Evolutionary conservation across 2,888 invertebrate species (phyloP).

Genomic region (Orthonychiurus folsomi): DNA sequence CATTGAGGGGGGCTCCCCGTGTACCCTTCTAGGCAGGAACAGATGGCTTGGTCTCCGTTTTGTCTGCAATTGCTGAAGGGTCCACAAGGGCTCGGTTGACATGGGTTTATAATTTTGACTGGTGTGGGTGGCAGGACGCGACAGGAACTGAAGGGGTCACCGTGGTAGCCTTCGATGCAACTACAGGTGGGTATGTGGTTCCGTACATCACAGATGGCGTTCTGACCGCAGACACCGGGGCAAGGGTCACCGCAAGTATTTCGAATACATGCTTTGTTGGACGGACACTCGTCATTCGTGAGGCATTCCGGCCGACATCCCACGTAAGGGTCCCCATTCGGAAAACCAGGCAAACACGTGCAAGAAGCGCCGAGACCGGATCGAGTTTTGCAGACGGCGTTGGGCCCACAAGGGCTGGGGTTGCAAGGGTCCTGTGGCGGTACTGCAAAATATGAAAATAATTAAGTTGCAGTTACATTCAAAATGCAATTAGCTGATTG

Average conservation of each 20-base stretch:
- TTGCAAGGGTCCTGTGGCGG: constrained; percentile 47
- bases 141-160: constrained; percentile 62
- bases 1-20: constrained; percentile 42
- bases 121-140: constrained; percentile 51
- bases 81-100: constrained; percentile 55
- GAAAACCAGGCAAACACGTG: constrained; percentile 54
- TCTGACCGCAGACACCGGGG: constrained; percentile 28
- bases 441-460: constrained; percentile 20
- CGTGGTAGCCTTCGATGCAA: constrained; percentile 35
- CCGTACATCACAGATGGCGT: constrained; percentile 48
- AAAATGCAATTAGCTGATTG: no score
- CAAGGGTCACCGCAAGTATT: constrained; percentile 61
- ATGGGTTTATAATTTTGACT: constrained; percentile 53
- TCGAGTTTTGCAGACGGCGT: constrained; percentile 51
- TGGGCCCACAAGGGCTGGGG: constrained; percentile 65
- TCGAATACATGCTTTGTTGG: constrained; percentile 57
- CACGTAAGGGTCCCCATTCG: constrained; percentile 58
- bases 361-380: constrained; percentile 48
- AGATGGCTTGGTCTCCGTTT: constrained; percentile 58
- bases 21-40: constrained; percentile 49
- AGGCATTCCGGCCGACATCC: constrained; percentile 76
- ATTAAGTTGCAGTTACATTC: no score
- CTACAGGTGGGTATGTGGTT: constrained; percentile 46
- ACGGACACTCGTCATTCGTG: constrained; percentile 54
- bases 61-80: constrained; percentile 55